Conservation (phyloP, 2,113 vertebrate species). For the Myrmecophaga tridactyla region DNA sequence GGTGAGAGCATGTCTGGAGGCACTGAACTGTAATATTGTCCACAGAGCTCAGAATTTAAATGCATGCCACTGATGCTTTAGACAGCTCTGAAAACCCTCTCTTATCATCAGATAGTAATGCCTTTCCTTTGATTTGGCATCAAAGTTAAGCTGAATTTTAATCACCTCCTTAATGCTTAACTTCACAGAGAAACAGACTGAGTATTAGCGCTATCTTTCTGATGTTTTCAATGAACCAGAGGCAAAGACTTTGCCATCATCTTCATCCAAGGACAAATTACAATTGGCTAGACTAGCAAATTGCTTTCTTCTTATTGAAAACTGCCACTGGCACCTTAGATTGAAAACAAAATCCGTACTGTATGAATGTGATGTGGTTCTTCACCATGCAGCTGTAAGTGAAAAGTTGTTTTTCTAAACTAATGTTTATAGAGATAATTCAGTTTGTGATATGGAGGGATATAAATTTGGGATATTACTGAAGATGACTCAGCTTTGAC, state of each 20-base stretch:
- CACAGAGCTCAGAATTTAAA: conserved; percentile 6
- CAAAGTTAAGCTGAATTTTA: conserved; percentile 76
- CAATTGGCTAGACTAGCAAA: conserved; percentile 74
- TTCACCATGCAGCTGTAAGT: conserved; percentile 59
- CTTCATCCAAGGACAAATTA: conserved; percentile 79
- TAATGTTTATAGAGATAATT: conserved; percentile 79
- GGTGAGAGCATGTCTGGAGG: neutral
- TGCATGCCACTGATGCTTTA: neutral
- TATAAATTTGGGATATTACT: conserved; percentile 69
- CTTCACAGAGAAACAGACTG: conserved; percentile 56
- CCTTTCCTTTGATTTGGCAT: conserved; percentile 72
- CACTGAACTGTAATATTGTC: neutral
- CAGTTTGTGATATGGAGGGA: conserved; percentile 59
- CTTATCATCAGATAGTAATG: conserved; percentile 34
- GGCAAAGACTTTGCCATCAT: conserved; percentile 70
- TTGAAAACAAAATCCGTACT: conserved; percentile 74
- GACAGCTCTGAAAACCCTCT: conserved; percentile 28
- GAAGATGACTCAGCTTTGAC: conserved; percentile 69
- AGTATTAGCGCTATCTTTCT: conserved; percentile 64
- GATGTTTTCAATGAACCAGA: conserved; percentile 73
- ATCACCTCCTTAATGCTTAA: conserved; percentile 67
- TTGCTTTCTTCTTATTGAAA: conserved; percentile 77
- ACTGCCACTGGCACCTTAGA: conserved; percentile 73
- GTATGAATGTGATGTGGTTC: conserved; percentile 69
- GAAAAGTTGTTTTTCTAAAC: conserved; percentile 79